These are phyloP conservation scores for Australoheros scitulus DNA, from an alignment of 2,113 vertebrate species.

Conservation along the genomic window DNA sequence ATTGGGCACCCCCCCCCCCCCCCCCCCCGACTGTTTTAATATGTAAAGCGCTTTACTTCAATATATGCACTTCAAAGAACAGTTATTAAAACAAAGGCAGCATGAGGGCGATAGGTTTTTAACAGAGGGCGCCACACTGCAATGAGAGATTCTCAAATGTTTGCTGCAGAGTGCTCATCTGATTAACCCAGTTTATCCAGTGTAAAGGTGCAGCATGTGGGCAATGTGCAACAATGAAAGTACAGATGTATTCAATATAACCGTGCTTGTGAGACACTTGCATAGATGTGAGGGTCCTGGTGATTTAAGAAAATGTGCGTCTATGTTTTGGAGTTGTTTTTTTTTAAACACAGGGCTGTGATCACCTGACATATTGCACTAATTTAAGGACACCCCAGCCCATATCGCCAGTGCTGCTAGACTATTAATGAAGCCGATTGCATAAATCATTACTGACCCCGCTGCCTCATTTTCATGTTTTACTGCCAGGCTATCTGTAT, in stretches of 20 bases:
- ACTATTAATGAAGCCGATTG: conserved; percentile 41
- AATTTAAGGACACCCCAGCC: background rate
- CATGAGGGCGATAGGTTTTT: conserved; percentile 32
- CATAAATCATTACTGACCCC: conserved; percentile 34
- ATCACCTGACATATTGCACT: conserved; percentile 17
- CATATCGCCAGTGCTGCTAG: conserved; percentile 10
- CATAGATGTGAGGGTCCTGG: background rate
- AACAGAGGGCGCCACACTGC: conserved; percentile 45
- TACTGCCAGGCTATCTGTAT: conserved; percentile 16
- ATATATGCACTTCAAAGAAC: conserved; percentile 42
- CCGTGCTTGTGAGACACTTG: conserved; percentile 10
- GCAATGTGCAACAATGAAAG: conserved; percentile 10
- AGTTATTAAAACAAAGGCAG: conserved; percentile 35
- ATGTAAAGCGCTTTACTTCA: conserved; percentile 10
- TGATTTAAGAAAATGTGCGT: background rate
- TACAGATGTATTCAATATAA: conserved; percentile 36
- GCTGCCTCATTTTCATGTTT: conserved; percentile 15
- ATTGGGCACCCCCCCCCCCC: background rate
- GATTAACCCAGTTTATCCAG: conserved; percentile 33
- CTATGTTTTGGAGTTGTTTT: background rate
- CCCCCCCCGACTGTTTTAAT: conserved; percentile 12
- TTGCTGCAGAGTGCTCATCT: conserved; percentile 16
- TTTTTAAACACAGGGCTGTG: background rate
- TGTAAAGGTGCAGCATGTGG: conserved; percentile 16
- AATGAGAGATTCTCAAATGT: background rate